Percentiles rank a stretch among this genome's conserved stretches.
These are phyloP conservation scores for Argya squamiceps DNA, from an alignment of 2,797 vertebrate genomes.

Conservation along the genomic window DNA sequence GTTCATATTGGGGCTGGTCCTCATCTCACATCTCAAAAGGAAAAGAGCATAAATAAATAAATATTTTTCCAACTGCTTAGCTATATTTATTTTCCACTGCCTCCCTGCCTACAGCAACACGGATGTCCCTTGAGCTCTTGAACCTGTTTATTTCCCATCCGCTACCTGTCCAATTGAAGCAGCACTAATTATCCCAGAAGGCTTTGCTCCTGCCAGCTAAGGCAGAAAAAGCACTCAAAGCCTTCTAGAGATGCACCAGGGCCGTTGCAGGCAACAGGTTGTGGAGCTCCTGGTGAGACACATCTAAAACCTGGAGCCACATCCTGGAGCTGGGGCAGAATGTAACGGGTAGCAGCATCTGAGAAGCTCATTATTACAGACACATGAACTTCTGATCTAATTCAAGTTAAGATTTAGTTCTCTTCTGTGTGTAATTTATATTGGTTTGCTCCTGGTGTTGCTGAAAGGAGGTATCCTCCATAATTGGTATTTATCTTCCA, in stretches of 20 bases:
- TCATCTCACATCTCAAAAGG: slow-evolving; percentile 39
- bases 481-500: not conserved
- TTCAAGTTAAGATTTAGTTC: not conserved
- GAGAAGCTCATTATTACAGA: not conserved
- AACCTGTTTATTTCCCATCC: slow-evolving; percentile 70
- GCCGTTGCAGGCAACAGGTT: slow-evolving; percentile 29
- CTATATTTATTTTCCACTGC: slow-evolving; percentile 64
- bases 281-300: not conserved
- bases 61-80: slow-evolving; percentile 67
- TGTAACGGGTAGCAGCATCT: not conserved
- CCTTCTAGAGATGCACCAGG: slow-evolving; percentile 29
- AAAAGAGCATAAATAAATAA: slow-evolving; percentile 67
- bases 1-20: not conserved
- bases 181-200: slow-evolving; percentile 74
- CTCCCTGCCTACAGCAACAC: slow-evolving; percentile 64
- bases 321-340: not conserved
- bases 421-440: not conserved
- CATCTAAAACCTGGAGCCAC: slow-evolving; percentile 32
- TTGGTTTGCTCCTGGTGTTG: not conserved
- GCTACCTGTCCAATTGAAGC: slow-evolving; percentile 72
- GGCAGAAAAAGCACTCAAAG: slow-evolving; percentile 56
- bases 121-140: slow-evolving; percentile 58
- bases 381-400: not conserved
- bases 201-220: slow-evolving; percentile 60
- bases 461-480: not conserved